Evolutionary conservation across 2,113 vertebrate genomes (phyloP).

Genomic region (Columba livia): DNA sequence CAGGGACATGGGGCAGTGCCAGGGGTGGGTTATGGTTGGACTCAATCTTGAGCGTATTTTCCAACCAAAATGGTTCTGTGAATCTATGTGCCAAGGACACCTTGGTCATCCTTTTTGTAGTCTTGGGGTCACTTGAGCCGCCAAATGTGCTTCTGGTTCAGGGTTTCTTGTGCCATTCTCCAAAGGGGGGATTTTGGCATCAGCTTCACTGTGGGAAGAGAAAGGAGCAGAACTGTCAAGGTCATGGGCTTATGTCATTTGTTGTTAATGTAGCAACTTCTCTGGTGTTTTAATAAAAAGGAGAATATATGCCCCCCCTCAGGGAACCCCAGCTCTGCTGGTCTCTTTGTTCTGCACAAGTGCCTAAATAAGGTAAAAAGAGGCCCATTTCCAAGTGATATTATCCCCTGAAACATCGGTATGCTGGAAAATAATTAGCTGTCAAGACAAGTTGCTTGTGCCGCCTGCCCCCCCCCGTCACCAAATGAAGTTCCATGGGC

Average conservation of each 20-base stretch:
- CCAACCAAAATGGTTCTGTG: too few relatives aligned
- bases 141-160: background rate
- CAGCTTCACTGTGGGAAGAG: background rate
- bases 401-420: background rate
- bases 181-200: background rate
- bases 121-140: background rate
- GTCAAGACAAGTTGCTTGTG: background rate
- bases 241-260: background rate
- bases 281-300: background rate
- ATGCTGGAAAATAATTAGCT: conserved; percentile 13
- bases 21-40: too few relatives aligned
- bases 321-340: background rate
- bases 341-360: background rate
- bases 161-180: background rate
- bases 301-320: background rate
- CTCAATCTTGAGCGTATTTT: too few relatives aligned
- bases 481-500: background rate
- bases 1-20: too few relatives aligned
- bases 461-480: rapidly evolving
- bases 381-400: background rate
- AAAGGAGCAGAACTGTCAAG: background rate
- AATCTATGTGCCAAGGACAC: background rate
- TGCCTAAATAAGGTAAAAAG: background rate
- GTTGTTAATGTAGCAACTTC: background rate
- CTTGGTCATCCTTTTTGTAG: rapidly evolving